Base-by-base conservation (phyloP, 2,113 vertebrate genomes). In the Xenus cinereus region DNA sequence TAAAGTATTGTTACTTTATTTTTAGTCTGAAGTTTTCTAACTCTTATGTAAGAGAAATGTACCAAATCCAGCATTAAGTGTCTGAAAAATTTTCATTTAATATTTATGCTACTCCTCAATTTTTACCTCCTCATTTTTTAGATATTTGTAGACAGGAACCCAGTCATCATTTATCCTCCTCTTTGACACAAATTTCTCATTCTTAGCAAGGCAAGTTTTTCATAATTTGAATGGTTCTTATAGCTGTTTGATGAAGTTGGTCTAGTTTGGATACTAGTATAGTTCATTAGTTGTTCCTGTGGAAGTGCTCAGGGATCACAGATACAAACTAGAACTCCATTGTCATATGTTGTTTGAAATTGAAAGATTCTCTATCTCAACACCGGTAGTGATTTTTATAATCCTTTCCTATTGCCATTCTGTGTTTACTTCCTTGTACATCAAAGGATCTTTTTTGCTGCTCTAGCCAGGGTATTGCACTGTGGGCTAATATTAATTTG, bases 401-500 rank as follows among this genome's bases (percentile, higher is more conserved):
- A 85, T 81, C 62, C 57, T 91, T 75, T 94, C 19, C 60, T 68
- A 7, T 87, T 87, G 43, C 71, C 68, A 28, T 53, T 81, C 23
- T 0, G 0, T 81, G 28, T 79, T 94, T 85, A 32, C 48, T 78
- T 72, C 51, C 67, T 71, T 83, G 48, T 57, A 66, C 15, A 30
- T 79, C 78, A 82, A 66, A 94, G 37, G 45, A 69, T 80, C 56
- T 88, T 59, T 87, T 89, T 72, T 7, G 20, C 41, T 45, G 45
- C 32, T 89, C 27, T 57, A 95, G 66, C 26, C 33, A 60, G 39
- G 39, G 77, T 82, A 57, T 84, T 82, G 19, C 50, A 45, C 53
- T 93, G 57, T 69, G 71, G 63, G 53, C 57, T 94, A 73, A 90
- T 91, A 91, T 73, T 95, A 95, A 94, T 92, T 93, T 93, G 82